Evolutionary conservation across 2,888 invertebrate genomes (phyloP).

Genomic region (Clostera curtula): DNA sequence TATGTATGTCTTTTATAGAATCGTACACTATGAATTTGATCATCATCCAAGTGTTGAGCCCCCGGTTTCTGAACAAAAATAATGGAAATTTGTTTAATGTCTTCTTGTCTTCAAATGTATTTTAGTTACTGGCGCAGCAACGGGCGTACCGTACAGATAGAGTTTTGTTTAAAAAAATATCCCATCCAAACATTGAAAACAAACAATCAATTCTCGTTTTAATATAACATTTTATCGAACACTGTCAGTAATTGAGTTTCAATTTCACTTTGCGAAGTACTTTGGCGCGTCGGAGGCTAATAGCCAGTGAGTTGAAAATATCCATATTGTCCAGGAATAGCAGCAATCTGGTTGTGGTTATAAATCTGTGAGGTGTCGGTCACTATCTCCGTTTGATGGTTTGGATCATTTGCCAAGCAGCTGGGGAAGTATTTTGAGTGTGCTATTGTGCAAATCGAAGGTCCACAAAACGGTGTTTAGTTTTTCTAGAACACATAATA

Average conservation of each 20-base stretch:
- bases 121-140: too few species aligned
- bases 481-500: too few species aligned
- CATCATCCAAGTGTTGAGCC: too few species aligned
- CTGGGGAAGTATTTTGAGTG: constrained; percentile 59
- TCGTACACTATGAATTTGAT: too few species aligned
- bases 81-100: too few species aligned
- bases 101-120: too few species aligned
- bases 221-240: constrained; percentile 1
- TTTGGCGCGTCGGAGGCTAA: constrained; percentile 60
- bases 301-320: constrained; percentile 60
- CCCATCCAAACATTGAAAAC: too few species aligned
- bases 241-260: constrained; percentile 25
- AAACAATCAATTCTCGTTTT: constrained; percentile 11
- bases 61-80: too few species aligned
- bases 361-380: constrained; percentile 69
- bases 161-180: too few species aligned
- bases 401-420: constrained; percentile 70
- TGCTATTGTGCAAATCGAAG: constrained; percentile 18
- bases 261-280: constrained; percentile 52
- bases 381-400: constrained; percentile 66
- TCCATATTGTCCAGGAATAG: constrained; percentile 64
- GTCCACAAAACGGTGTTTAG: constrained; percentile 16
- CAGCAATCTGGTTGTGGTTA: constrained; percentile 48
- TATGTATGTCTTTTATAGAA: too few species aligned
- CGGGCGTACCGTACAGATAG: too few species aligned